Evolutionary conservation across 2,797 vertebrate species (phyloP).

Genomic region (Bufotes viridis): DNA sequence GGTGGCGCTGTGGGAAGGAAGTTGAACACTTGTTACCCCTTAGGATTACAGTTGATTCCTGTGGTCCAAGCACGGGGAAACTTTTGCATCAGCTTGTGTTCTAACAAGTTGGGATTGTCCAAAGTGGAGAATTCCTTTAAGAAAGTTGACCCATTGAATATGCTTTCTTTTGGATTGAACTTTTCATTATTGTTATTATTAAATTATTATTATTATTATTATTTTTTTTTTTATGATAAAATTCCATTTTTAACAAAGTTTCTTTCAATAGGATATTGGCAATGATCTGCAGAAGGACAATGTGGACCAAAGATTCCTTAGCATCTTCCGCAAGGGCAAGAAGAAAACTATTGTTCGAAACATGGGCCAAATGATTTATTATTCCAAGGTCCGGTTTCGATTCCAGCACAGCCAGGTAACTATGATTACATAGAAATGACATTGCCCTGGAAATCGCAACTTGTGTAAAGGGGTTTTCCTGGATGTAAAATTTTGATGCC

Average conservation of each 20-base stretch:
- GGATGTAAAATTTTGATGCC: too few species aligned
- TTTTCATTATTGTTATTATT: background rate
- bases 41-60: background rate
- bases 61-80: too few species aligned
- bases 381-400: slow-evolving; percentile 92
- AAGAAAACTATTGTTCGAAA: slow-evolving; percentile 89
- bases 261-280: slow-evolving; percentile 65
- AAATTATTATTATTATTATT: too few species aligned
- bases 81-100: background rate
- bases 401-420: slow-evolving; percentile 91
- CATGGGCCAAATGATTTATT: slow-evolving; percentile 90
- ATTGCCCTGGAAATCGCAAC: too few species aligned
- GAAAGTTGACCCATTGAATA: background rate
- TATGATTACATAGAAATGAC: background rate
- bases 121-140: background rate
- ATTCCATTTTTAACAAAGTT: background rate
- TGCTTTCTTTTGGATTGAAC: background rate
- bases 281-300: slow-evolving; percentile 76
- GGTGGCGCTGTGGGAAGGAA: too few species aligned
- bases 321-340: slow-evolving; percentile 80
- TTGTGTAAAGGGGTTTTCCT: too few species aligned
- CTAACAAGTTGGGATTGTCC: background rate
- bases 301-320: slow-evolving; percentile 84
- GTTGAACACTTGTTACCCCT: too few species aligned
- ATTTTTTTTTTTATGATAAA: background rate